Conservation (phyloP, 2,888 invertebrate genomes). For the Formica aserva region DNA sequence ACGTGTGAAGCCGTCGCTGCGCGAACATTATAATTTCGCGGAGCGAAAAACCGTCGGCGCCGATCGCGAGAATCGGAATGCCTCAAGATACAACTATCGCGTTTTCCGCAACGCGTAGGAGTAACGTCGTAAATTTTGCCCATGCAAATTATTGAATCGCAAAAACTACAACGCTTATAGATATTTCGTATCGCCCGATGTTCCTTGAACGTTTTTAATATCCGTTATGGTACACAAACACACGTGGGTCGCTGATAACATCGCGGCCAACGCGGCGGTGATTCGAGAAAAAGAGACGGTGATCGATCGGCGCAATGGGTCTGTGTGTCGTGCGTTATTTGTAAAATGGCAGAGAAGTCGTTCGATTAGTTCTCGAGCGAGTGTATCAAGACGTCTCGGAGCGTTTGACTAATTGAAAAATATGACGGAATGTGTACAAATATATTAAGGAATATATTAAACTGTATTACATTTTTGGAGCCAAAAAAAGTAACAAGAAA, state of each 20-base stretch:
- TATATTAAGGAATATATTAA: constrained; percentile 39
- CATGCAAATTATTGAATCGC: constrained; percentile 22
- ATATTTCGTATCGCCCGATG: constrained; percentile 14
- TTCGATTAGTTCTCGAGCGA: constrained; percentile 23
- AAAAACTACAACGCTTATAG: constrained; percentile 19
- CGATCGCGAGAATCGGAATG: neutral
- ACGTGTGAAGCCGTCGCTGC: constrained; percentile 50
- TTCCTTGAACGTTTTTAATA: constrained; percentile 31
- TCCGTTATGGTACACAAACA: constrained; percentile 1
- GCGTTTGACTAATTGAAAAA: constrained; percentile 36
- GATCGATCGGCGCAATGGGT: constrained; percentile 31
- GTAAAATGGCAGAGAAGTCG: constrained; percentile 37
- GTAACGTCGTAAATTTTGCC: constrained; percentile 18
- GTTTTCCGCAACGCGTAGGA: constrained; percentile 30
- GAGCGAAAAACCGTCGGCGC: constrained; percentile 30
- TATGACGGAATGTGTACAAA: constrained; percentile 27
- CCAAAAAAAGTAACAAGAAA: constrained; percentile 16
- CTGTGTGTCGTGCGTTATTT: constrained; percentile 36
- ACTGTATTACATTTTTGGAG: constrained; percentile 6
- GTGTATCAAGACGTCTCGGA: constrained; percentile 15
- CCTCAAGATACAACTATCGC: constrained; percentile 15
- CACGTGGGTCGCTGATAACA: constrained; percentile 36
- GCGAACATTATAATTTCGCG: constrained; percentile 52
- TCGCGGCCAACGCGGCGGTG: constrained; percentile 14
- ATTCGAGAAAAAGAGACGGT: constrained; percentile 35